These are phyloP conservation scores for Patiria miniata DNA, from an alignment of 35 echinoderm and acorn worm genomes.

Conservation along the genomic window DNA sequence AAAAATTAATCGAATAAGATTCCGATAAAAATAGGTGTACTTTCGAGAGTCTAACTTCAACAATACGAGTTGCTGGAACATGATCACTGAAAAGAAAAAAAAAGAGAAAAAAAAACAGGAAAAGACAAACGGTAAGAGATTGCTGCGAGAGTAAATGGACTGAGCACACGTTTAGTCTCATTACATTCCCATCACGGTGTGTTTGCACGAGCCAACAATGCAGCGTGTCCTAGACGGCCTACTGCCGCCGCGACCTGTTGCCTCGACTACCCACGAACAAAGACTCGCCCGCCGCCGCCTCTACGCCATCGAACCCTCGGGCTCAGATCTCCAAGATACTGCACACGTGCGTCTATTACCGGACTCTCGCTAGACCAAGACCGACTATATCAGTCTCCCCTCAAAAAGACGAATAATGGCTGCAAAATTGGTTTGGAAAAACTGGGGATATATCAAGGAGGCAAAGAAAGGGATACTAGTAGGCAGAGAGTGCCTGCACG, in stretches of 20 bases:
- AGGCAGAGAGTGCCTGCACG: neutral
- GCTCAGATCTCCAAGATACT: neutral
- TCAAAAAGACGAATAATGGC: neutral
- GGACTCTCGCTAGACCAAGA: neutral
- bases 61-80: too few relatives aligned
- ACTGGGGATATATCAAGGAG: too few relatives aligned
- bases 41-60: too few relatives aligned
- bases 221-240: neutral
- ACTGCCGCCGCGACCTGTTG: conserved; percentile 2
- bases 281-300: neutral
- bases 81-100: too few relatives aligned
- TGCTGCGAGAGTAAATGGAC: neutral
- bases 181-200: conserved; percentile 7
- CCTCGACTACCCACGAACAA: neutral
- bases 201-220: neutral
- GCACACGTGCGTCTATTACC: conserved; percentile 7
- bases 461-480: neutral
- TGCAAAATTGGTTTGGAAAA: neutral
- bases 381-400: neutral
- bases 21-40: too few relatives aligned
- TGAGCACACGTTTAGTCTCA: neutral
- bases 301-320: neutral
- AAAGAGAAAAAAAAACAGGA: too few relatives aligned
- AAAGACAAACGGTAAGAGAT: too few relatives aligned
- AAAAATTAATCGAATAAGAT: too few relatives aligned